Evolutionary conservation across 2,113 vertebrate species (phyloP), one percentile per base, ranked within the genome.

Genomic region (Erythrolamprus reginae): DNA sequence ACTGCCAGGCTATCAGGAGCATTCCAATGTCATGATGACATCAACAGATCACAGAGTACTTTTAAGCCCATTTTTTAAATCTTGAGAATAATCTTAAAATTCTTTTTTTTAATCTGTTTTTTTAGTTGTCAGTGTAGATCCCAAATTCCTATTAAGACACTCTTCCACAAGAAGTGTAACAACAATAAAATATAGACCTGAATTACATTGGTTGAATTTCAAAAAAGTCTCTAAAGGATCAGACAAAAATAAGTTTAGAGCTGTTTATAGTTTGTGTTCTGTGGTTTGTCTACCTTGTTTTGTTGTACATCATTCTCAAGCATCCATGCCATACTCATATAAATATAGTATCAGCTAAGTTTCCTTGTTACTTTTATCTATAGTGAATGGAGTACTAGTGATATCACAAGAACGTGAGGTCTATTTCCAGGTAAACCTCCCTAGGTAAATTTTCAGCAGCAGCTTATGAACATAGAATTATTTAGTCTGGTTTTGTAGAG

Each of bases 371-470:
- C 12, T 65, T 89, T n/a, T 86, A 42, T 19, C 45, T 50, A 5
- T 83, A 48, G 21, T 86, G n/a, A 28, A 52, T 23, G 48, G 15
- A 52, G 23, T 52, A 28, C n/a, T 70, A 48, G n/a, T 5, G 58
- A n/a, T 56, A 33, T 45, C 48, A 70, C 23, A 42, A 21, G n/a
- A 89, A 82, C 23, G 17, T 33, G 45, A 56, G 45, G 9, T 24
- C 45, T 24, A 9, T 45, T 90, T 28, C 61, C 38, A 87, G 13
- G 51, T 51, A 55, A 58, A 45, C 48, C 38, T 42, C 26, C 21
- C 26, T 8, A 87, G 13, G 26, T 3, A 50, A 10, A 13, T 45
- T 0, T 0, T 17, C 0, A 9, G 19, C 0, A 28, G 0, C 28
- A 50, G 70, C 65, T 3, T 61, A 86, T 51, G 8, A 56, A 83